phyloP scores from a whole-genome alignment of 2,888 invertebrate species.

The Orgyia antiqua region DNA sequence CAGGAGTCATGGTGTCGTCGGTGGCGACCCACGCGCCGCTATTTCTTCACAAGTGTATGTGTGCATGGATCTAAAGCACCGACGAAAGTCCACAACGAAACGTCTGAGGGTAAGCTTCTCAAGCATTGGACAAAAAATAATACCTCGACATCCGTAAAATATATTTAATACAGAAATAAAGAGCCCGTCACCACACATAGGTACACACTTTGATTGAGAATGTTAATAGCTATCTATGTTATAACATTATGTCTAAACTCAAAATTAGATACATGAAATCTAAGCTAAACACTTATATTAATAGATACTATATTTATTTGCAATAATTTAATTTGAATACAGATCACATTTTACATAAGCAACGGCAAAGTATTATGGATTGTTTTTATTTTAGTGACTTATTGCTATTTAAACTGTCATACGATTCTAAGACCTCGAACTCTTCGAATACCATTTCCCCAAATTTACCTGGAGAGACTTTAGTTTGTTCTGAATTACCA shows the following conservation, averaged over 20 bases:
- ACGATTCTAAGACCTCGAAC: conserved; percentile 83
- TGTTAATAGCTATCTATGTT: conserved; percentile 36
- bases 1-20: conserved; percentile 83
- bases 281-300: conserved; percentile 47
- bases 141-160: conserved; percentile 33
- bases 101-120: conserved; percentile 64
- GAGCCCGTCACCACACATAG: conserved; percentile 70
- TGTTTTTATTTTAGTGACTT: conserved; percentile 61
- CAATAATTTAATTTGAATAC: conserved; percentile 72
- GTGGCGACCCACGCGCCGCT: conserved; percentile 73
- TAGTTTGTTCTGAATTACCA: conserved; percentile 76
- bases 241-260: conserved; percentile 25
- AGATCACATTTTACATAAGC: conserved; percentile 68
- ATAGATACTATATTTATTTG: conserved; percentile 46
- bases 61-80: conserved; percentile 61
- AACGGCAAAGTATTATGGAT: conserved; percentile 36
- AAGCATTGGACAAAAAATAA: conserved; percentile 18
- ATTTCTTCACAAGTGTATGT: conserved; percentile 63
- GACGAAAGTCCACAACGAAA: conserved; percentile 59
- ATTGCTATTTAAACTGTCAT: conserved; percentile 79
- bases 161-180: conserved; percentile 58
- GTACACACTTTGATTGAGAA: conserved; percentile 45
- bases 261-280: conserved; percentile 46
- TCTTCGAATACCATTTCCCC: conserved; percentile 93
- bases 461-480: conserved; percentile 78